phyloP scores from a whole-genome alignment of 1,140 invertebrate species.

The Doryteuthis pealeii region DNA sequence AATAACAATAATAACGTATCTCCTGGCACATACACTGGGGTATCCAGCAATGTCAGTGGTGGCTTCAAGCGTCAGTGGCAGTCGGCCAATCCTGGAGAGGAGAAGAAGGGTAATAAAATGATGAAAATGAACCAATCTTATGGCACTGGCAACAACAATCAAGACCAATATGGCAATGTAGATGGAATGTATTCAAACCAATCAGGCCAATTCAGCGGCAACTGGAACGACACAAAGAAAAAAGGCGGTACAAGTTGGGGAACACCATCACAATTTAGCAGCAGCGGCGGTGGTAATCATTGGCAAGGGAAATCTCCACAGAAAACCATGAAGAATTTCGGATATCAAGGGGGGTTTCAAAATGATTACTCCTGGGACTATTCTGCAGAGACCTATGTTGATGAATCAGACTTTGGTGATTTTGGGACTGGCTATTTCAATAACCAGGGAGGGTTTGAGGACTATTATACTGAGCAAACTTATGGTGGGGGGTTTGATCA shows the following conservation, averaged over 20 bases:
- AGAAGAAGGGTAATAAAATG: not conserved
- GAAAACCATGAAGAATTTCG: not conserved
- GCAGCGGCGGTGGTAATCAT: not conserved
- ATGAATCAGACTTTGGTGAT: not conserved
- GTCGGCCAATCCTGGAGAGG: not conserved
- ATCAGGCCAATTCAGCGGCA: not conserved
- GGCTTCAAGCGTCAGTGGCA: conserved; percentile 12
- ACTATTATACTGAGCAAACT: not conserved
- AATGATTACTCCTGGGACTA: not conserved
- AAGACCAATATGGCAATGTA: not conserved
- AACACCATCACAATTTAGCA: not conserved
- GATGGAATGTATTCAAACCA: conserved; percentile 5
- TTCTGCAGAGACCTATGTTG: not conserved
- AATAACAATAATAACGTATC: not conserved
- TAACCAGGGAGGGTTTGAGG: not conserved
- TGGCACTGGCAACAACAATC: not conserved
- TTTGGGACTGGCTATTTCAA: not conserved
- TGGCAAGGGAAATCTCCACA: not conserved
- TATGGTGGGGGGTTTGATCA: not conserved
- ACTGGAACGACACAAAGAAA: not conserved
- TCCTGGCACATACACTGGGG: not conserved
- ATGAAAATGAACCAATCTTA: not conserved
- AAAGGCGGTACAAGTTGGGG: not conserved
- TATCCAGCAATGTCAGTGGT: not conserved
- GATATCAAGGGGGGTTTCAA: not conserved